Conservation (phyloP, 1,140 invertebrate species). For the Amphibalanus amphitrite region DNA sequence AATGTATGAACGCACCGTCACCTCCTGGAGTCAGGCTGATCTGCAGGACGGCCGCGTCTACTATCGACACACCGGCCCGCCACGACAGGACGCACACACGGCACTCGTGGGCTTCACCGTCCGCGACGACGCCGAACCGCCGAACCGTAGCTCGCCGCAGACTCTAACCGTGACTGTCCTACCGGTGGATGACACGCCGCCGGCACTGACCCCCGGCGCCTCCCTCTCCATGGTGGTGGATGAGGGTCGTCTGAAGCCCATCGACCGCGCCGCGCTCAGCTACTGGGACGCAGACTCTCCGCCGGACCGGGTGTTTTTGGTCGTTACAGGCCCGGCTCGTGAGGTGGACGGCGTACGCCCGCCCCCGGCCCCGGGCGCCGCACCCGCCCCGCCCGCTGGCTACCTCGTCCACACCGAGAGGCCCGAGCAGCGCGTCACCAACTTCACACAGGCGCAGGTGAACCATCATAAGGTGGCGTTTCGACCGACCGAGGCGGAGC, state of each 20-base stretch:
- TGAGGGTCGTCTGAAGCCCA: slow-evolving; percentile 24
- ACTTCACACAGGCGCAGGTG: slow-evolving; percentile 27
- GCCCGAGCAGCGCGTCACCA: slow-evolving; percentile 18
- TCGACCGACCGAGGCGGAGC: slow-evolving; percentile 24
- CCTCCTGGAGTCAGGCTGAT: slow-evolving; percentile 27
- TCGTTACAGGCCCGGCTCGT: slow-evolving; percentile 7
- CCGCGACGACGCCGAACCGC: slow-evolving; percentile 23
- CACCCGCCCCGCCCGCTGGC: slow-evolving; percentile 17
- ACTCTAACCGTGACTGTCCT: slow-evolving; percentile 26
- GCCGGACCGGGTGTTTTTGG: neutral
- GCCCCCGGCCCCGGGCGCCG: neutral
- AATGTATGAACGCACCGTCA: slow-evolving; percentile 24
- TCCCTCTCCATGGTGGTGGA: slow-evolving; percentile 24
- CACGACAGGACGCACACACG: slow-evolving; percentile 19
- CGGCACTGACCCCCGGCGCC: slow-evolving; percentile 22
- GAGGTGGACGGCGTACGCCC: slow-evolving; percentile 23
- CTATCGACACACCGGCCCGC: slow-evolving; percentile 26
- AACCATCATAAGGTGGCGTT: slow-evolving; percentile 29
- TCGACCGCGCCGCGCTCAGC: slow-evolving; percentile 23
- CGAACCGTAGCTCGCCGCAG: slow-evolving; percentile 24
- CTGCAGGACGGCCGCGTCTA: slow-evolving; percentile 26
- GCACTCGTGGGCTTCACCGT: slow-evolving; percentile 25
- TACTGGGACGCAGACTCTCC: slow-evolving; percentile 25
- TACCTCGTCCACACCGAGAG: slow-evolving; percentile 25
- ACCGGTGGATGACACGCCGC: slow-evolving; percentile 28